Conservation (phyloP, 2,113 vertebrate species). For the Lophochroa leadbeateri region DNA sequence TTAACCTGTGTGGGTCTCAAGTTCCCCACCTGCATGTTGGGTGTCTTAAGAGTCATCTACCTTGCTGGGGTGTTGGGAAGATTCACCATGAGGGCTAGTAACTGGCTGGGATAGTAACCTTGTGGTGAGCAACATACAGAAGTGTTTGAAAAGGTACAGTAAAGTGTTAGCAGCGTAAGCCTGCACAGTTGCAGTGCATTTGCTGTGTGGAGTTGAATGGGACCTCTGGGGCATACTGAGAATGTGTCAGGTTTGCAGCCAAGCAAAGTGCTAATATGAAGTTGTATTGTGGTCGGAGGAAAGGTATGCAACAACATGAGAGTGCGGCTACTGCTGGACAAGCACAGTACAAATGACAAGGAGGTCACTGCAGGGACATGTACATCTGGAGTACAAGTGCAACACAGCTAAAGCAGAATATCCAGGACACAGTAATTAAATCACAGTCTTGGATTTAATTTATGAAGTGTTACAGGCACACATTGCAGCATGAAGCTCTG, state of each 20-base stretch:
- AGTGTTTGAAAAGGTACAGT: not conserved
- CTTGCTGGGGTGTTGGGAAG: not conserved
- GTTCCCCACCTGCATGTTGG: not conserved
- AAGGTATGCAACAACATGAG: not conserved
- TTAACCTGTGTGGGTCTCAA: not conserved
- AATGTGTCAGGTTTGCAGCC: constrained; percentile 45
- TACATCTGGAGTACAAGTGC: constrained; percentile 34
- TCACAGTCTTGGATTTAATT: constrained; percentile 55
- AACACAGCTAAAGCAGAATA: constrained; percentile 32
- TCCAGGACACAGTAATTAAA: constrained; percentile 52
- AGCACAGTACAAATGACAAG: not conserved
- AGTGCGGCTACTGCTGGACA: constrained; percentile 6
- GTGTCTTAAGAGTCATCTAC: not conserved
- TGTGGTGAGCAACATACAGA: not conserved
- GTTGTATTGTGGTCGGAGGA: not conserved
- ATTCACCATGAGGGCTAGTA: not conserved
- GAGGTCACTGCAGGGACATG: constrained; percentile 27
- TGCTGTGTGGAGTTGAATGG: constrained; percentile 8
- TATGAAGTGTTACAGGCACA: constrained; percentile 59
- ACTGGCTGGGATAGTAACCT: not conserved
- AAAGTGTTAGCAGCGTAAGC: not conserved
- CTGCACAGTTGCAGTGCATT: not conserved
- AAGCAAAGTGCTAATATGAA: constrained; percentile 18
- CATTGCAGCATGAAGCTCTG: constrained; percentile 28
- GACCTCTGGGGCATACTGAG: not conserved